Base-by-base conservation (phyloP, 2,888 invertebrate genomes). In the Hypolimnas misippus region DNA sequence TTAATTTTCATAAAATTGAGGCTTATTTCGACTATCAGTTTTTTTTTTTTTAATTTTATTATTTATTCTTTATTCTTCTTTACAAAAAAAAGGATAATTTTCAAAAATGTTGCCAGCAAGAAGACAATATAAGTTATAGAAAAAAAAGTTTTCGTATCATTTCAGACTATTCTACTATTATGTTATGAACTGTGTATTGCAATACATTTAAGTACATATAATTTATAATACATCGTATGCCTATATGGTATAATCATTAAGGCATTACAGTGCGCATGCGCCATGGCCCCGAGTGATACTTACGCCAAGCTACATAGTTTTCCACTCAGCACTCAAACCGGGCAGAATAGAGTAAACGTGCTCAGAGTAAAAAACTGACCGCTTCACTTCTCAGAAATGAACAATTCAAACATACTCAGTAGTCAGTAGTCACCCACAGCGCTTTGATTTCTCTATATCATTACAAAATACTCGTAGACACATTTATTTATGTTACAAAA, bases 261-360 rank as follows among this genome's bases (percentile, higher is more conserved):
- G 21, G 35, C 49, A 38, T 12, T 16, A 33, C 50, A 44, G 54
- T 31, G 44, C 42, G 55, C 65, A 68, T 69, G 68, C 76, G 74
- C 74, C 75, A 79, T 77, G 74, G 70, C 70, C 74, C 69, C 69
- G 64, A 68, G 68, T 76, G 76, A 73, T 72, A 65, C 79, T 80
- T 86, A 89, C 88, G 87, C 66, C 78, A 71, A 71, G 62, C 79
- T 80, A 89, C 89, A 88, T 65, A 78, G 82, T 83, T 89, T 84
- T 85, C 85, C 86, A 89, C 89, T 89, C 79, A 70, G 70, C 62
- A 71, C 70, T 66, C 49, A 54, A 44, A 55, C 46, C 73, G 72
- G 72, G 78, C 78, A 82, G 83, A 86, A 83, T 84, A 81, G 82
- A 69, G 70, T 79, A 76, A 81, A 86, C 88, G 87, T 86, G 86